A percentile compares a stretch with the other conserved stretches of the same genome.
Evolutionary conservation across 2,888 invertebrate genomes (phyloP).

Genomic region (Stenotaenia linearis): DNA sequence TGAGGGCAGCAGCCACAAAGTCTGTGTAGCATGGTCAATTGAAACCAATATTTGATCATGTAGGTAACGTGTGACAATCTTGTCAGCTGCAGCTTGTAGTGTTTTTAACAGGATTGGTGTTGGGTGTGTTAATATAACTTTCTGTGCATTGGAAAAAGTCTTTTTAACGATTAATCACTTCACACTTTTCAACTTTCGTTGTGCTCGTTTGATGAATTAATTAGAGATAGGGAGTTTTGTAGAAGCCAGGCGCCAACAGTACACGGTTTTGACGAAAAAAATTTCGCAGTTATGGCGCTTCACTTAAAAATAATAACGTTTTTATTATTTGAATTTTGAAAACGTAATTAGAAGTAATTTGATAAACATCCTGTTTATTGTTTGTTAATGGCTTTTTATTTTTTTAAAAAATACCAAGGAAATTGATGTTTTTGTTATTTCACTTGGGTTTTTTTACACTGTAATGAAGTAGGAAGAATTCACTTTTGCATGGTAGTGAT

Average conservation of each 20-base stretch:
- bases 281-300: no score
- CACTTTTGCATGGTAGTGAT: neutral
- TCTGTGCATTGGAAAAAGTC: neutral
- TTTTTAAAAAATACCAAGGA: neutral
- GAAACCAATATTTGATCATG: constrained; percentile 34
- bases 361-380: neutral
- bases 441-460: neutral
- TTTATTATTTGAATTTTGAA: no score
- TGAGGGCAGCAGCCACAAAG: constrained; percentile 26
- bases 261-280: no score
- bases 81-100: neutral
- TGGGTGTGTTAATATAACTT: neutral
- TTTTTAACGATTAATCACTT: neutral
- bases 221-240: neutral
- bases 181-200: neutral
- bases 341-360: no score
- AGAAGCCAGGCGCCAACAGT: no score
- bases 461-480: neutral
- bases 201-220: neutral
- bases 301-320: no score
- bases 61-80: constrained; percentile 2
- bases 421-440: neutral
- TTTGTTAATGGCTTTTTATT: no score
- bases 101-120: neutral
- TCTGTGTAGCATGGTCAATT: constrained; percentile 34